Conservation (phyloP, 2,888 invertebrate genomes). For the Rhagophthalmus giganteus region DNA sequence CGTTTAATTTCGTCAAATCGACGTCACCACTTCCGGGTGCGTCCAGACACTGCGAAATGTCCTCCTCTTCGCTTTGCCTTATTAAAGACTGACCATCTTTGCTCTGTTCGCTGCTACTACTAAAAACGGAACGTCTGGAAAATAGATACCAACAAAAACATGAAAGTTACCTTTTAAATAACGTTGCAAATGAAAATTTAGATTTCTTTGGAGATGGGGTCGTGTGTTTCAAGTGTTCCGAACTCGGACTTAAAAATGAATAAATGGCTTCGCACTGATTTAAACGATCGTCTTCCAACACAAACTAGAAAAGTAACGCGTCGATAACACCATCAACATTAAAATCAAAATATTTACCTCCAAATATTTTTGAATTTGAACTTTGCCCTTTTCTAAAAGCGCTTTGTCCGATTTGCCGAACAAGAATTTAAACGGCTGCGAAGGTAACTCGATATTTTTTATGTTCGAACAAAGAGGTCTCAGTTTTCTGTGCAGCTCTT, state of each 20-base stretch:
- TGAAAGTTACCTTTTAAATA: conserved; percentile 84
- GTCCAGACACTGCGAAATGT: conserved; percentile 77
- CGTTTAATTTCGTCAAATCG: conserved; percentile 53
- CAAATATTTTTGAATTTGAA: conserved; percentile 82
- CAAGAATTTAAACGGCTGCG: conserved; percentile 77
- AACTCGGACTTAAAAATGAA: conserved; percentile 89
- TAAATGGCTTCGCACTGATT: conserved; percentile 89
- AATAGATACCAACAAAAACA: too few relatives aligned
- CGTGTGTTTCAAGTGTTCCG: conserved; percentile 81
- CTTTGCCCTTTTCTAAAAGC: conserved; percentile 80
- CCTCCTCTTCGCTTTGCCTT: conserved; percentile 77
- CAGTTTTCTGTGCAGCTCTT: conserved; percentile 82
- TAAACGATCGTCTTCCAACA: conserved; percentile 82
- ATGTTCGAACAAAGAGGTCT: conserved; percentile 80
- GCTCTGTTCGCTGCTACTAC: conserved; percentile 32
- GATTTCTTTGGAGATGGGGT: conserved; percentile 81
- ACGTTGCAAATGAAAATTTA: conserved; percentile 81
- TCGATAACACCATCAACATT: too few relatives aligned
- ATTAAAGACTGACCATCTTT: conserved; percentile 44
- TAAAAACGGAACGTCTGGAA: too few relatives aligned
- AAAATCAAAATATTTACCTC: conserved; percentile 62
- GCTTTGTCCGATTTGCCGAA: conserved; percentile 82
- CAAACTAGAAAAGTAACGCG: conserved; percentile 72
- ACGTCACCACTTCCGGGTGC: conserved; percentile 59
- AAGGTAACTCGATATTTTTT: conserved; percentile 80